Evolutionary conservation across 2,113 vertebrate genomes (phyloP), one percentile per base, ranked within the genome.

Genomic region (Acanthochromis polyacanthus): DNA sequence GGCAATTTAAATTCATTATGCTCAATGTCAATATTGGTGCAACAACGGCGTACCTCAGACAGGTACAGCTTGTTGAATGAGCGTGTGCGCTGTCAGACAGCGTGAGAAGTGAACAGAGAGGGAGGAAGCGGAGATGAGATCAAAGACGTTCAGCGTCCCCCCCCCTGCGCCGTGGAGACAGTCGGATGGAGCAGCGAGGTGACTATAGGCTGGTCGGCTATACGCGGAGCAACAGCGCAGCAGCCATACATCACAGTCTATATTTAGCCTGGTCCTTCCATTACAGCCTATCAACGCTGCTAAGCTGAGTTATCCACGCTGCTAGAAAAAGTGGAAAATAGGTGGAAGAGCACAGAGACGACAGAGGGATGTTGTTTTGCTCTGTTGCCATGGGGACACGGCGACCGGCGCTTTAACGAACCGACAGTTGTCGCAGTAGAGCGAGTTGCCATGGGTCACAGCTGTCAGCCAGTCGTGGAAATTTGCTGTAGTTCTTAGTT

Each of bases 1-100:
- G 59, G 76, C 86, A 89, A 90, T 94, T 94, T 90, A 77, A 91
- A 90, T 91, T 88, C 82, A 91, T 93, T 93, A 92, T 15, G 72
- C 81, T 94, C 93, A 92, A 56, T 81, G 91, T 93, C 92, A 92
- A 89, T 82, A 87, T 85, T 86, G 84, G 84, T 57, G 89, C 85
- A 80, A 67, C 79, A 36, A 19, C 77, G 43, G 25, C 11, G 75
- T 22, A 23, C 66, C 74, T 85, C 88, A 73, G 81, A 91, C 90
- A 90, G 91, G 84, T 91, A 88, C 89, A 81, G 91, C 90, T 89
- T 92, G 91, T 92, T 82, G 89, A 90, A 88, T 88, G 88, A 87
- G 90, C 56, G 51, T 12, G 58, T 53, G 38, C 15, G 77, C 78
- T 88, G 89, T 89, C 87, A 78, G 46, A n/a, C 75, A 69, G 73